These are phyloP conservation scores for Drosophila yakuba DNA, from an alignment of 1,140 invertebrate genomes.

Conservation along the genomic window DNA sequence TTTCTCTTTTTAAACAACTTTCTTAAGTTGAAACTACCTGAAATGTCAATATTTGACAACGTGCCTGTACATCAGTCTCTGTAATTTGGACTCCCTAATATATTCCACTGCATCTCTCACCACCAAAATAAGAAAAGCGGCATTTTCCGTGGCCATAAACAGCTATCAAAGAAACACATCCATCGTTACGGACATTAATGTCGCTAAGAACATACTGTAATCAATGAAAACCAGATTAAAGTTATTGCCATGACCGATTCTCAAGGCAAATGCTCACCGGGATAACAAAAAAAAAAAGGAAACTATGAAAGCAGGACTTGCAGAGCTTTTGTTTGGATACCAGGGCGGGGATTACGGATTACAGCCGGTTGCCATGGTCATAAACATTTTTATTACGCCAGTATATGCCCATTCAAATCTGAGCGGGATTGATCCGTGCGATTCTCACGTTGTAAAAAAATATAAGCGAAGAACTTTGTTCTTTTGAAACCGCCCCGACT, in stretches of 20 bases:
- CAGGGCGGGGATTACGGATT: conserved; percentile 37
- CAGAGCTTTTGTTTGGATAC: conserved; percentile 35
- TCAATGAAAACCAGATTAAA: conserved; percentile 45
- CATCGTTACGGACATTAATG: conserved; percentile 29
- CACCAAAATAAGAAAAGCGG: conserved; percentile 3
- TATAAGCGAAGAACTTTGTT: conserved; percentile 27
- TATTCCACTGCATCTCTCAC: not conserved
- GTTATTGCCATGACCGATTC: conserved; percentile 40
- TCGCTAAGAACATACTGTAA: conserved; percentile 13
- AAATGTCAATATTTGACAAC: not conserved
- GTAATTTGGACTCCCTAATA: not conserved
- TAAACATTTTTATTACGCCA: conserved; percentile 48
- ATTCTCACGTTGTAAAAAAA: conserved; percentile 49
- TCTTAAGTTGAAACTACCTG: not conserved
- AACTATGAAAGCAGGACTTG: conserved; percentile 22
- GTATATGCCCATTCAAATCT: conserved; percentile 33
- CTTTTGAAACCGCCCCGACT: conserved; percentile 40
- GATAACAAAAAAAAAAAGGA: not conserved
- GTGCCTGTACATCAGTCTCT: conserved; percentile 8
- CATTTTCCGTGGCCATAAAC: conserved; percentile 7
- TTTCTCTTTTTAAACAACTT: no score
- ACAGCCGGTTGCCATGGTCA: conserved; percentile 40
- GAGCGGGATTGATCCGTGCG: conserved; percentile 36
- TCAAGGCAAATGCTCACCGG: not conserved
- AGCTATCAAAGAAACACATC: conserved; percentile 17